Percentiles rank a stretch among this genome's conserved stretches.
phyloP scores from a whole-genome alignment of 2,113 vertebrate genomes.

The Mus pahari region DNA sequence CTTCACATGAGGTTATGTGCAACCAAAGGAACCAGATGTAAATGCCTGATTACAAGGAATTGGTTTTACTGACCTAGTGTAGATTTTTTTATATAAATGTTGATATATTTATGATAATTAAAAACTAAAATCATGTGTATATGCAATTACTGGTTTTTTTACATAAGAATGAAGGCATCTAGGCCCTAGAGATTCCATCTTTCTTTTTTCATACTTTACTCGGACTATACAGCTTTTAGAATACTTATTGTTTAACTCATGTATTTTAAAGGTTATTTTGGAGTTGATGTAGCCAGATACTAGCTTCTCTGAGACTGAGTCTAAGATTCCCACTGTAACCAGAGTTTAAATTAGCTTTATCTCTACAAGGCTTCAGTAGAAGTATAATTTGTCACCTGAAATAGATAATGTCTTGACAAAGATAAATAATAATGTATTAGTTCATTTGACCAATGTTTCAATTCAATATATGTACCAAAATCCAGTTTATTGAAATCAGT shows the following conservation, averaged over 20 bases:
- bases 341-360: background rate
- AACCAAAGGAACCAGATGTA: conserved; percentile 28
- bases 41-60: conserved; percentile 18
- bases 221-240: background rate
- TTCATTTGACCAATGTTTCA: background rate
- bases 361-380: background rate
- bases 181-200: background rate
- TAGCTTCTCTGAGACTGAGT: background rate
- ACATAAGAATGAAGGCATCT: conserved; percentile 27
- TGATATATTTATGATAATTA: conserved; percentile 48
- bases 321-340: background rate
- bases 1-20: background rate
- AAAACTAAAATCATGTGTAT: conserved; percentile 32
- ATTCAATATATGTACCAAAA: background rate
- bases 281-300: background rate
- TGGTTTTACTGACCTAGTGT: conserved; percentile 53
- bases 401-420: background rate
- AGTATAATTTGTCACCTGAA: background rate
- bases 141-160: conserved; percentile 19
- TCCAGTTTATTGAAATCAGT: background rate
- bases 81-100: conserved; percentile 58
- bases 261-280: conserved; percentile 7
- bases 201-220: background rate
- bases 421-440: background rate
- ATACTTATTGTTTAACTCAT: background rate